Evolutionary conservation across 2,113 vertebrate species (phyloP), one percentile per base, ranked within the genome.

Genomic region (Istiophorus platypterus): DNA sequence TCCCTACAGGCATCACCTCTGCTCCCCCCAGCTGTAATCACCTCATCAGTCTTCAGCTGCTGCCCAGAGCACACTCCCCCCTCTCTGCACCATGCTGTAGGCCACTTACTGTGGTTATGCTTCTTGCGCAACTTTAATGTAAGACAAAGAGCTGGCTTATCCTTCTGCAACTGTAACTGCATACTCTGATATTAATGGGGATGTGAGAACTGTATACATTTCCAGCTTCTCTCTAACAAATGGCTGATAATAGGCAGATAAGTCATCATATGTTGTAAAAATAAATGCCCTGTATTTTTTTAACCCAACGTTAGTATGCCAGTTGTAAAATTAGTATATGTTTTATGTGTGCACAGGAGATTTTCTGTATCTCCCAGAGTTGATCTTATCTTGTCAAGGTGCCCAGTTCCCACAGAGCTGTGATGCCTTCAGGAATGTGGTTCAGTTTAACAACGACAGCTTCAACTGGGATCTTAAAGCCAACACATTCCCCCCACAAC

Each of bases 1-100:
- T 89, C 81, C 81, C 89, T 20, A 2, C 51, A 72, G 84, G 85
- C 65, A 31, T 81, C 88, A 76, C 79, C 81, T 78, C 61, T 67
- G 52, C 80, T 86, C 65, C 72, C 51, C 85, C 69, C 47, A 65
- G 59, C 83, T 93, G 85, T 90, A 92, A 91, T 90, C 84, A 81
- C 81, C 78, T 88, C 80, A 82, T 88, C 80, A 52, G 77, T 85
- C 79, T 78, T 76, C 49, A 61, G 71, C 59, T 73, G 70, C 61
- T 83, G 74, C 69, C 72, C 31, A 14, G 24, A 73, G 67, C 72
- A 47, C 61, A 20, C 63, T 24, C 37, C 7, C 7, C 52, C 41
- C 14, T 78, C 51, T 59, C 69, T 67, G 69, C 68, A 59, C 76
- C 62, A 47, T 7, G 34, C 61, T 82, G 45, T 41, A 14, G 45